A percentile compares a stretch with the other conserved stretches of the same genome.
Conservation (phyloP, 2,113 vertebrate genomes). For the Candoia aspera region DNA sequence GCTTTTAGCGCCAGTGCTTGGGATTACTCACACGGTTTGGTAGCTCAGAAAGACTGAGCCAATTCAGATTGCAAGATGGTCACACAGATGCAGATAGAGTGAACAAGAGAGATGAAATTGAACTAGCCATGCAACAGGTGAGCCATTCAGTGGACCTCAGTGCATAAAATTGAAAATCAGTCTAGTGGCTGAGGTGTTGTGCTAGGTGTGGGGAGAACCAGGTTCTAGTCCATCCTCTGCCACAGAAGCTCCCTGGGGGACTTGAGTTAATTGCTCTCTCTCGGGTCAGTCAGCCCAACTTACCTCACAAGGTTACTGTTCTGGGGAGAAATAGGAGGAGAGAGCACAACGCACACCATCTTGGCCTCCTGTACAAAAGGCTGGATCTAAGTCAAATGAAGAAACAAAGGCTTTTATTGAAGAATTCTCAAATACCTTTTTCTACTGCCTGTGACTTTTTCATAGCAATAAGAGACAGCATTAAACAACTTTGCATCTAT, state of each 20-base stretch:
- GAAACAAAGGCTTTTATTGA: neutral
- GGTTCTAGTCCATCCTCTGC: neutral
- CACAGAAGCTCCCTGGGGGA: neutral
- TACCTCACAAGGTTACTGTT: neutral
- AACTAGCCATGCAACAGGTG: slow-evolving; percentile 95
- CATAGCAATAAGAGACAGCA: slow-evolving; percentile 9
- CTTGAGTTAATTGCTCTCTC: neutral
- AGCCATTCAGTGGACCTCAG: neutral
- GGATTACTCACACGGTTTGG: slow-evolving; percentile 89
- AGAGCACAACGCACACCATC: neutral
- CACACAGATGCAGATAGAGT: slow-evolving; percentile 79
- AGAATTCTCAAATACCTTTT: neutral
- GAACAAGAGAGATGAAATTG: slow-evolving; percentile 86
- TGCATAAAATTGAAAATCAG: neutral
- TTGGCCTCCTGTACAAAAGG: neutral
- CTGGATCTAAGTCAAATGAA: neutral
- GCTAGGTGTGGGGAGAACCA: neutral
- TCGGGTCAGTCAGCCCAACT: neutral
- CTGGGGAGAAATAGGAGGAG: neutral
- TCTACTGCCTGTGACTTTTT: neutral
- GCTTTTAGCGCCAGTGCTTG: slow-evolving; percentile 85
- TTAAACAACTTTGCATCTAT: slow-evolving; percentile 29
- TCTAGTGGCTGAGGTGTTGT: neutral
- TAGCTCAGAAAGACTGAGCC: slow-evolving; percentile 85
- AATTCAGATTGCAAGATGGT: slow-evolving; percentile 89